Evolutionary conservation across 1,140 invertebrate genomes (phyloP), one percentile per base, ranked within the genome.

Genomic region (Papilio dardanus): DNA sequence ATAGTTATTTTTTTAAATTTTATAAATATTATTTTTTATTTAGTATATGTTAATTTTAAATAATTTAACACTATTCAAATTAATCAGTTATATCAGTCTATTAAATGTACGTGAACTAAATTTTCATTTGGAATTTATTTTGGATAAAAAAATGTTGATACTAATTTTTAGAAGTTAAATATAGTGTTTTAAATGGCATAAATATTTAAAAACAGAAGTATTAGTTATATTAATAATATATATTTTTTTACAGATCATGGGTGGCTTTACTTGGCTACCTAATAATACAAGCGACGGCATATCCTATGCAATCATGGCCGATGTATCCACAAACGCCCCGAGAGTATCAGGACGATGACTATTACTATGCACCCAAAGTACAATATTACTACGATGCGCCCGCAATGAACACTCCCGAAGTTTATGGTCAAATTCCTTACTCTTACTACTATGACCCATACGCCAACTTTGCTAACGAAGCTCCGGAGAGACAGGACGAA

Each of bases 401-500:
- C 50, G 88, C 86, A 16, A 82, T 91, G 30, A 86, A 79, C 75
- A 85, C 81, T 46, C 88, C 90, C 28, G 91, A 93, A 77, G 84
- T 84, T 33, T 92, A 92, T 77, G 88, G 85, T 62, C 89, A 91
- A 86, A 82, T 91, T 77, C 89, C 90, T 40, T 95, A 95, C 81
- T 93, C 94, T 16, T 95, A 94, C 84, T 91, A 89, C 74, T 94
- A 94, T 75, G 91, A 92, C 67, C 94, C 95, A 33, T 93, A 94
- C 30, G 94, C 94, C 6, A 94, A 95, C 76, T 94, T 95, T 78
- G 94, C 94, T 74, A 95, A 95, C 35, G 92, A 94, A 76, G 93
- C 93, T 24, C 91, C 93, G 16, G 91, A 93, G 35, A 90, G 92
- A 66, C 93, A 95, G 77, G 93, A 94, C 71, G 94, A 95, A 79